These are phyloP conservation scores for Platorchestia sp. DNA, from an alignment of 1,140 invertebrate species.

Conservation along the genomic window DNA sequence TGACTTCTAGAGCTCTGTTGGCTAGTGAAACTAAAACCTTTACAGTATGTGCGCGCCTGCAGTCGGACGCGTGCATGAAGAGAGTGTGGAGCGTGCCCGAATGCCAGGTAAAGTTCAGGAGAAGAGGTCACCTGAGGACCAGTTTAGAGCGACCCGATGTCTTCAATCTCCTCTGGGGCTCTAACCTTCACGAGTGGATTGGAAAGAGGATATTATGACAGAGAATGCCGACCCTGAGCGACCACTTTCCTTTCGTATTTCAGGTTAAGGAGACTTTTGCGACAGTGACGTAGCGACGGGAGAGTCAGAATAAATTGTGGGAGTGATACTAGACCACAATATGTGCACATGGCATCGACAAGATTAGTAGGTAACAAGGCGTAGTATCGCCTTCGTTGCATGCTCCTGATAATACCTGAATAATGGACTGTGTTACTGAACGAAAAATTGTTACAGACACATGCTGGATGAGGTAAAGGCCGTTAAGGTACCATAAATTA, in stretches of 20 bases:
- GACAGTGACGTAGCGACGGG: neutral
- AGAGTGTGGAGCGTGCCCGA: conserved; percentile 13
- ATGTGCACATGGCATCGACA: neutral
- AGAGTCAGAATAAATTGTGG: neutral
- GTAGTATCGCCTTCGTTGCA: neutral
- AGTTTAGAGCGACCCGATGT: conserved; percentile 1
- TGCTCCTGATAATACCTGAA: neutral
- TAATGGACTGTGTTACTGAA: neutral
- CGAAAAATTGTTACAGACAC: neutral
- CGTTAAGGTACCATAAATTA: neutral
- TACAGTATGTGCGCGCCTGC: neutral
- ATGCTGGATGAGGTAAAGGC: neutral
- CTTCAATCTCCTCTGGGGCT: conserved; percentile 36
- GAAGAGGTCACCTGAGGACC: conserved; percentile 33
- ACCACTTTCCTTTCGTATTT: neutral
- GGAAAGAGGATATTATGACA: conserved; percentile 10
- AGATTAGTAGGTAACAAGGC: neutral
- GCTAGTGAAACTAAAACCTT: neutral
- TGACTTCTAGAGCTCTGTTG: neutral
- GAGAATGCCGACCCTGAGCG: conserved; percentile 3
- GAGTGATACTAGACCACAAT: neutral
- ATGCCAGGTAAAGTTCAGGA: conserved; percentile 21
- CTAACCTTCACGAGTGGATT: conserved; percentile 17
- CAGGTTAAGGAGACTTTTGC: neutral
- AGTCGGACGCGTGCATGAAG: neutral